phyloP scores from a whole-genome alignment of 2,888 invertebrate species.

The Octodonta nipae region DNA sequence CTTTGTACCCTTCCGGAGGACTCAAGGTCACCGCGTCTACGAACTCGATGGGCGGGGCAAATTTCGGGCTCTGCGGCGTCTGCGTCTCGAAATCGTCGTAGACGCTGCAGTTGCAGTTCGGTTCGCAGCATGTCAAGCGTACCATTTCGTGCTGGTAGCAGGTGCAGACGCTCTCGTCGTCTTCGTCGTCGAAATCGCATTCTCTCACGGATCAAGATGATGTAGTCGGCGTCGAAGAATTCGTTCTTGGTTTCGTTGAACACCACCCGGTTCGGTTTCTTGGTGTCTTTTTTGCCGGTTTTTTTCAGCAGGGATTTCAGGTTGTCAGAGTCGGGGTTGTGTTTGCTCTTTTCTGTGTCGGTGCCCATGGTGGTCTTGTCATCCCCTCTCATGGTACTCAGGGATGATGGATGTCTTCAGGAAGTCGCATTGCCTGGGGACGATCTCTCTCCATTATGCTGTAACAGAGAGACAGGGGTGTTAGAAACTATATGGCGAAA shows the following conservation, averaged over 20 bases:
- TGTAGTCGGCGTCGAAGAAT: conserved; percentile 85
- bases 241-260: conserved; percentile 83
- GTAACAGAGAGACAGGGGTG: too few relatives aligned
- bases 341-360: conserved; percentile 25
- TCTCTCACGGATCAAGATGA: conserved; percentile 81
- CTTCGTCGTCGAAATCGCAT: conserved; percentile 72
- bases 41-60: conserved; percentile 56
- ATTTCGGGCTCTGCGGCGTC: conserved; percentile 41
- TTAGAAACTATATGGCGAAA: too few relatives aligned
- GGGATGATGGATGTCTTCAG: too few relatives aligned
- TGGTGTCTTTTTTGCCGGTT: conserved; percentile 34
- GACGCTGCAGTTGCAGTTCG: conserved; percentile 43
- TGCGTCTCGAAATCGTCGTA: conserved; percentile 14
- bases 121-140: conserved; percentile 50
- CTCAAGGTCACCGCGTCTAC: conserved; percentile 74
- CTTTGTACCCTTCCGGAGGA: conserved; percentile 85
- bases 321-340: conserved; percentile 49
- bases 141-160: conserved; percentile 56
- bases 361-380: conserved; percentile 1
- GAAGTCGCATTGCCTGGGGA: too few relatives aligned
- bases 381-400: conserved; percentile 1
- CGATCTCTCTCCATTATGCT: too few relatives aligned
- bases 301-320: conserved; percentile 66
- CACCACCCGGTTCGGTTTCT: conserved; percentile 66
- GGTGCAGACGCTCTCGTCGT: conserved; percentile 57